Percentiles rank a stretch among this genome's conserved stretches.
Evolutionary conservation across 2,888 invertebrate species (phyloP).

Genomic region (Crioceris asparagi): DNA sequence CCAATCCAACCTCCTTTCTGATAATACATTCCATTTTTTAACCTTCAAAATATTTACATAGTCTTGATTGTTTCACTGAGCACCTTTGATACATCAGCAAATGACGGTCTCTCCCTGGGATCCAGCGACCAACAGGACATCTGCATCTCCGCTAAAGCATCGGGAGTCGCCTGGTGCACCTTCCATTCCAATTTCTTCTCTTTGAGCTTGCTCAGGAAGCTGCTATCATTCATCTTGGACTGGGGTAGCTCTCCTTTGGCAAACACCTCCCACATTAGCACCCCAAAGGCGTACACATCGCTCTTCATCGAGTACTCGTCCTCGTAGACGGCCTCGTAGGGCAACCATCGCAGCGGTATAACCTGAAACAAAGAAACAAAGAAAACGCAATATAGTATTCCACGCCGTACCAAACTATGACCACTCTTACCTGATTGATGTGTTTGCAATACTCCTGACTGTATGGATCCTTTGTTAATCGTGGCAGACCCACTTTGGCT

Average conservation of each 20-base stretch:
- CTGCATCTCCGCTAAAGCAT: constrained; percentile 47
- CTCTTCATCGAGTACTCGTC: constrained; percentile 88
- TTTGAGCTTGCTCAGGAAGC: constrained; percentile 55
- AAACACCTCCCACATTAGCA: constrained; percentile 83
- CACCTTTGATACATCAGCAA: constrained; percentile 47
- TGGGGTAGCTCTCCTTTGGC: constrained; percentile 69
- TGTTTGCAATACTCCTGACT: constrained; percentile 82
- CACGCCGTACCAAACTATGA: not conserved
- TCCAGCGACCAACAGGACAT: constrained; percentile 56
- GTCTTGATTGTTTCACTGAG: constrained; percentile 41
- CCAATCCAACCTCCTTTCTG: too few species aligned
- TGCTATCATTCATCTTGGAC: constrained; percentile 63
- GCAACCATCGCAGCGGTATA: constrained; percentile 84
- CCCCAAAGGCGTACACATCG: constrained; percentile 86
- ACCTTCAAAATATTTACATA: constrained; percentile 32
- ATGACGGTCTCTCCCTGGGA: constrained; percentile 59
- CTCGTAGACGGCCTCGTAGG: constrained; percentile 79
- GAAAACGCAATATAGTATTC: not conserved
- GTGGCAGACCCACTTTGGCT: constrained; percentile 74
- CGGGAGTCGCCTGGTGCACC: constrained; percentile 52
- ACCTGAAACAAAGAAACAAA: constrained; percentile 39
- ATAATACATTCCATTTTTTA: too few species aligned
- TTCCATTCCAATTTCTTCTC: constrained; percentile 57
- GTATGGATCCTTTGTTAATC: constrained; percentile 74
- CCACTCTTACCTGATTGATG: constrained; percentile 53